These are phyloP conservation scores for Parus major DNA, from an alignment of 2,113 vertebrate species.

Conservation along the genomic window DNA sequence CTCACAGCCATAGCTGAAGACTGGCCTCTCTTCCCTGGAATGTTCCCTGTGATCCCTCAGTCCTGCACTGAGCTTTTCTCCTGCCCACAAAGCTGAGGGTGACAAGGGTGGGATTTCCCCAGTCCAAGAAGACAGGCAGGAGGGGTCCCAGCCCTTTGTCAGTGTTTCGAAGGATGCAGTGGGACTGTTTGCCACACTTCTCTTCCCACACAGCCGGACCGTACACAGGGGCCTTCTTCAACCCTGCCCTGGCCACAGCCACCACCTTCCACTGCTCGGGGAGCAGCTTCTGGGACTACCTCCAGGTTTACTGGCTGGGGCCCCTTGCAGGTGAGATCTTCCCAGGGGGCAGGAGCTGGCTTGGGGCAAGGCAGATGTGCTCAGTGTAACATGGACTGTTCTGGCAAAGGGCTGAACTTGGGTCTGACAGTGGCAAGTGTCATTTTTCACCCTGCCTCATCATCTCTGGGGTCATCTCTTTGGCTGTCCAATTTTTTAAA, in stretches of 20 bases:
- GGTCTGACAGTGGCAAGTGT: not conserved
- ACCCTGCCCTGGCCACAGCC: slow-evolving; percentile 82
- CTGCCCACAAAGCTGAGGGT: not conserved
- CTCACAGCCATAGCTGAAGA: fast-evolving
- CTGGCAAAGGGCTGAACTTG: not conserved
- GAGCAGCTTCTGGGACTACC: slow-evolving; percentile 79
- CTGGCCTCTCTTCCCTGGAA: not conserved
- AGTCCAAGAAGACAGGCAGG: not conserved
- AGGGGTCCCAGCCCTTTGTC: not conserved
- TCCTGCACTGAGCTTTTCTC: not conserved
- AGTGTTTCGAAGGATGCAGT: not conserved
- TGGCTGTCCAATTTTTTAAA: not conserved
- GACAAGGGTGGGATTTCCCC: not conserved
- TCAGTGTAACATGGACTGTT: fast-evolving
- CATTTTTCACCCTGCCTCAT: not conserved
- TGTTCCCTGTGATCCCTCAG: fast-evolving
- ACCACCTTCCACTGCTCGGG: slow-evolving; percentile 86
- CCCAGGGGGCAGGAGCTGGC: not conserved
- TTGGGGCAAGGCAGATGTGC: not conserved
- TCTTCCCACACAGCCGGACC: slow-evolving; percentile 72
- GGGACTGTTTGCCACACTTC: not conserved
- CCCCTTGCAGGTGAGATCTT: slow-evolving; percentile 79
- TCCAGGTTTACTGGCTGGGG: slow-evolving; percentile 87
- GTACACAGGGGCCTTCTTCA: slow-evolving; percentile 83
- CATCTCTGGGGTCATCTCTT: not conserved